Evolutionary conservation across 2,888 invertebrate species (phyloP).

Genomic region (Tetramorium bicarinatum): DNA sequence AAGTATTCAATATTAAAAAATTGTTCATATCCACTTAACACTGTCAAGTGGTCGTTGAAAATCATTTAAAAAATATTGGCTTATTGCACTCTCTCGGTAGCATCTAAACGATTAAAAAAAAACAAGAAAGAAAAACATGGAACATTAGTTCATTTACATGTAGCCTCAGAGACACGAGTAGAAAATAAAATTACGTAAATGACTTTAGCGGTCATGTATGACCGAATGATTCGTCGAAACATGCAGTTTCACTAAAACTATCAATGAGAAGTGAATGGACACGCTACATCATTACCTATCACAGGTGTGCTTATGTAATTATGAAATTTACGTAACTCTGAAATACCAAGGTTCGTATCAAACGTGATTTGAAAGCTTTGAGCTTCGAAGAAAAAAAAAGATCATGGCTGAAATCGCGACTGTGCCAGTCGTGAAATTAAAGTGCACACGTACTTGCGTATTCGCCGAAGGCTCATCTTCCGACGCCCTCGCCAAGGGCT

Average conservation of each 20-base stretch:
- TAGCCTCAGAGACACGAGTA: neutral
- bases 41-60: neutral
- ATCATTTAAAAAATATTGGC: neutral
- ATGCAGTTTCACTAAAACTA: conserved; percentile 36
- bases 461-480: conserved; percentile 36
- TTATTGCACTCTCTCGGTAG: neutral
- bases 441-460: neutral
- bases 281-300: conserved; percentile 19
- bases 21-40: neutral
- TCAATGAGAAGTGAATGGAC: conserved; percentile 13
- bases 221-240: neutral
- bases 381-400: neutral
- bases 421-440: neutral
- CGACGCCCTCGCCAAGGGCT: conserved; percentile 80
- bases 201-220: neutral
- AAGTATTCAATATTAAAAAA: neutral
- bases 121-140: neutral
- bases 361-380: neutral
- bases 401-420: neutral
- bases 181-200: conserved; percentile 28
- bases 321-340: conserved; percentile 46
- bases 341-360: conserved; percentile 2
- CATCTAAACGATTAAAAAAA: neutral
- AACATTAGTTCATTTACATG: neutral
- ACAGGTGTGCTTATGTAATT: conserved; percentile 36